Conservation (phyloP, 1,140 invertebrate genomes). For the Lordiphosa mommai region DNA sequence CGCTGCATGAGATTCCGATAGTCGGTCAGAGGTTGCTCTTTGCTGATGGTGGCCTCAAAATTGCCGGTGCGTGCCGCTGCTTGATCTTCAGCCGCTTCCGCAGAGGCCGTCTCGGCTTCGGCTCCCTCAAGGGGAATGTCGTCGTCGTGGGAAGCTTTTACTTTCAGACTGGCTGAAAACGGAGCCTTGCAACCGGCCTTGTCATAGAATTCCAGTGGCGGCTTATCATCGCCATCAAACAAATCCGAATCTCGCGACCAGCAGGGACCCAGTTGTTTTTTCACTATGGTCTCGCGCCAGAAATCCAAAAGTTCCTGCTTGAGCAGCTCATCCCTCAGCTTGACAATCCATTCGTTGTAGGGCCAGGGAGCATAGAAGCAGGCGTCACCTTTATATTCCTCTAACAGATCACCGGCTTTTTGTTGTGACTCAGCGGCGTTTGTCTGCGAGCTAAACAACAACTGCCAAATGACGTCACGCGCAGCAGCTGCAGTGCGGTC, state of each 20-base stretch:
- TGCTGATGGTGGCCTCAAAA: conserved; percentile 39
- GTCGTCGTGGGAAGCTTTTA: conserved; percentile 11
- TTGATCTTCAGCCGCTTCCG: conserved; percentile 18
- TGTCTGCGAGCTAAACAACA: conserved; percentile 33
- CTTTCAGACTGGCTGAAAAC: conserved; percentile 55
- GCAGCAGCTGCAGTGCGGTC: conserved; percentile 33
- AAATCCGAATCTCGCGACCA: conserved; percentile 67
- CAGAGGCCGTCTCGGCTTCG: conserved; percentile 5
- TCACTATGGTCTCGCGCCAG: conserved; percentile 58
- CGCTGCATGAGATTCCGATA: conserved; percentile 53
- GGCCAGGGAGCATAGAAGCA: conserved; percentile 49
- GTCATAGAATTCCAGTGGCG: conserved; percentile 61
- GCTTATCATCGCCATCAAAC: conserved; percentile 54
- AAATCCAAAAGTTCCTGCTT: conserved; percentile 52
- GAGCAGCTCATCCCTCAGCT: conserved; percentile 57
- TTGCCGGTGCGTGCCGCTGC: conserved; percentile 29
- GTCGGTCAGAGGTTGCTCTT: conserved; percentile 29
- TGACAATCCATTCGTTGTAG: conserved; percentile 71
- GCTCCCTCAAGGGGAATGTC: conserved; percentile 1
- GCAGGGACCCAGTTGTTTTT: conserved; percentile 56
- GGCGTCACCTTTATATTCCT: conserved; percentile 53
- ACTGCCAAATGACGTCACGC: conserved; percentile 48
- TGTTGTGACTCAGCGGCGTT: conserved; percentile 27
- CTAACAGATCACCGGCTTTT: conserved; percentile 49
- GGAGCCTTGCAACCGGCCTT: conserved; percentile 62